Conservation (phyloP, 2,888 invertebrate species). For the Elegia similella region DNA sequence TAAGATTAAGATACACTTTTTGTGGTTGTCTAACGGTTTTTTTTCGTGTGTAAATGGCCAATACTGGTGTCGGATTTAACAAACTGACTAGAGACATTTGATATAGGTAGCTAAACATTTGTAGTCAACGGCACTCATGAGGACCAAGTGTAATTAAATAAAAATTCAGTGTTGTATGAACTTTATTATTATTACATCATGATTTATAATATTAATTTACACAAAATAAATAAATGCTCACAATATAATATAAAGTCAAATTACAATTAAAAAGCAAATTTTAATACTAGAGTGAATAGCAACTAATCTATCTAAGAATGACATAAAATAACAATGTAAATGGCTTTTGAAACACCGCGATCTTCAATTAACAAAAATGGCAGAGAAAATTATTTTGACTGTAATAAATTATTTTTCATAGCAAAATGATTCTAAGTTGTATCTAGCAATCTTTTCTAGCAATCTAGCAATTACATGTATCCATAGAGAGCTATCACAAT, state of each 20-base stretch:
- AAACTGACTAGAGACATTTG: no score
- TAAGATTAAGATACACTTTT: no score
- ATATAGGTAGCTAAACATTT: no score
- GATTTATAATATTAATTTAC: constrained; percentile 74
- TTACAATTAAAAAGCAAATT: constrained; percentile 51
- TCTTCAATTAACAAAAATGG: background rate
- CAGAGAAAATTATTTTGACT: background rate
- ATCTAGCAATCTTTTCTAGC: no score
- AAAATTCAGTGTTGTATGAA: constrained; percentile 53
- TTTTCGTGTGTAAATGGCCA: no score
- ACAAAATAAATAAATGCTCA: constrained; percentile 77
- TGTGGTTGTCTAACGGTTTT: no score
- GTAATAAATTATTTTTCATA: no score
- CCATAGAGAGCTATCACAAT: background rate
- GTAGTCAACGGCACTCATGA: no score
- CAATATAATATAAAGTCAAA: constrained; percentile 58
- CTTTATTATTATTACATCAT: constrained; percentile 74
- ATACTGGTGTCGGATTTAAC: no score
- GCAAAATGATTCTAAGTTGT: no score
- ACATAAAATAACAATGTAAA: background rate
- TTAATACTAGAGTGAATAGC: constrained; percentile 41
- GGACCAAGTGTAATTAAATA: no score
- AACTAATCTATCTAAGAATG: constrained; percentile 25
- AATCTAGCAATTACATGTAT: no score
- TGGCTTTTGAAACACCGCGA: constrained; percentile 3